Conservation (phyloP, 2,888 invertebrate genomes). For the Subacronicta megacephala region DNA sequence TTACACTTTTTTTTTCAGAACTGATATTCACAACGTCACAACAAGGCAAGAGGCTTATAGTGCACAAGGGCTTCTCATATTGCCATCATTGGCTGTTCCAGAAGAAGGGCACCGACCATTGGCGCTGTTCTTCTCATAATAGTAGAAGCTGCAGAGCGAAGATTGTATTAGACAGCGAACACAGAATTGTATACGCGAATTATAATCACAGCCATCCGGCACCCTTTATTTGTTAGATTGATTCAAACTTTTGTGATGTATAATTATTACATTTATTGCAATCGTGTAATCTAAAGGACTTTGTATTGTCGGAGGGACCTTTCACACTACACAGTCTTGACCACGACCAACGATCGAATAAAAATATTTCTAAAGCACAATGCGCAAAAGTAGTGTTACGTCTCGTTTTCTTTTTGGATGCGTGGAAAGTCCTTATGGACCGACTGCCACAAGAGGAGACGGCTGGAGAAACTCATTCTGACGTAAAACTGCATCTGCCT, state of each 20-base stretch:
- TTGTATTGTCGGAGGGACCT: too few species aligned
- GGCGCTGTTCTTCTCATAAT: constrained; percentile 24
- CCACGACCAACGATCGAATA: too few species aligned
- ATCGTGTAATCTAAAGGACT: too few species aligned
- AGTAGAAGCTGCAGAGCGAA: constrained; percentile 23
- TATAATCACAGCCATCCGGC: constrained; percentile 18
- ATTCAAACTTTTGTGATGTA: not conserved
- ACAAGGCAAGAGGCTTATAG: constrained; percentile 20
- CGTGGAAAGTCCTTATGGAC: too few species aligned
- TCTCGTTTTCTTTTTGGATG: too few species aligned
- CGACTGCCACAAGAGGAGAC: too few species aligned
- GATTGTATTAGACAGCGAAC: constrained; percentile 8
- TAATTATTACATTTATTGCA: too few species aligned
- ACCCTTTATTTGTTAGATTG: not conserved
- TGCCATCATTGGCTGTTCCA: not conserved
- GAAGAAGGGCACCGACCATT: constrained; percentile 10
- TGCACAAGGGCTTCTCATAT: constrained; percentile 24
- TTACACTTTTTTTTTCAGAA: constrained; percentile 22
- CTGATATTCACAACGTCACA: constrained; percentile 9
- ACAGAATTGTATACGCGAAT: constrained; percentile 4
- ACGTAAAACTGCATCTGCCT: too few species aligned
- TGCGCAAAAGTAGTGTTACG: too few species aligned
- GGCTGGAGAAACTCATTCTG: too few species aligned
- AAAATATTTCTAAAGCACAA: too few species aligned
- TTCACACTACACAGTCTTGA: too few species aligned